Evolutionary conservation across 2,113 vertebrate species (phyloP).

Genomic region (Oceanites oceanicus): DNA sequence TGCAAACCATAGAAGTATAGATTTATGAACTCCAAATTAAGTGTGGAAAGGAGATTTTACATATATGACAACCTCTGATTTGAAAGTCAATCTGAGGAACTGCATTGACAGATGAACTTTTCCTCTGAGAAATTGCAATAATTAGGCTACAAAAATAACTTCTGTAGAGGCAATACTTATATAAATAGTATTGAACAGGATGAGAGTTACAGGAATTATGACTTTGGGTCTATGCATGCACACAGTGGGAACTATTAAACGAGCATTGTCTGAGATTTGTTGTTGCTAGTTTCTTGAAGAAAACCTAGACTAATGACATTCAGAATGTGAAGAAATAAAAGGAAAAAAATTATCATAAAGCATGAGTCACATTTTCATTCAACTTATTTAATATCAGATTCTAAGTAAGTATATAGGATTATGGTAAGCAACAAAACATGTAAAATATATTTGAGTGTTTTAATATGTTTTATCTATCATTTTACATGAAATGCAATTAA

Average conservation of each 20-base stretch:
- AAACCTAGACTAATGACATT: background rate
- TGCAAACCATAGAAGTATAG: background rate
- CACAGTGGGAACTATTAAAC: background rate
- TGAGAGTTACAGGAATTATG: background rate
- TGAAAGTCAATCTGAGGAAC: constrained; percentile 22
- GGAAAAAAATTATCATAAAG: background rate
- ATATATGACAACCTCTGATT: background rate
- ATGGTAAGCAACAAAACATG: background rate
- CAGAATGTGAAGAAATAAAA: background rate
- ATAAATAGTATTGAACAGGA: background rate
- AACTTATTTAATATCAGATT: background rate
- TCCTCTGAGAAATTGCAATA: constrained; percentile 21
- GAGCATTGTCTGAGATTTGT: background rate
- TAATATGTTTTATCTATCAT: background rate
- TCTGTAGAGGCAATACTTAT: background rate
- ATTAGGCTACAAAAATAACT: constrained; percentile 37
- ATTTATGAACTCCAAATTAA: background rate
- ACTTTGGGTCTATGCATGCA: background rate
- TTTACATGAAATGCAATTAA: background rate
- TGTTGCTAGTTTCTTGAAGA: background rate
- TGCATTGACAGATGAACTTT: constrained; percentile 10
- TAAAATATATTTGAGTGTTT: background rate
- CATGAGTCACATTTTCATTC: background rate
- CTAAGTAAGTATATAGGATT: background rate
- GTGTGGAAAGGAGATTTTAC: background rate